A percentile compares a stretch with the other conserved stretches of the same genome.
These are phyloP conservation scores for Macquaria ambigua DNA, from an alignment of 2,113 vertebrate species.

Conservation along the genomic window DNA sequence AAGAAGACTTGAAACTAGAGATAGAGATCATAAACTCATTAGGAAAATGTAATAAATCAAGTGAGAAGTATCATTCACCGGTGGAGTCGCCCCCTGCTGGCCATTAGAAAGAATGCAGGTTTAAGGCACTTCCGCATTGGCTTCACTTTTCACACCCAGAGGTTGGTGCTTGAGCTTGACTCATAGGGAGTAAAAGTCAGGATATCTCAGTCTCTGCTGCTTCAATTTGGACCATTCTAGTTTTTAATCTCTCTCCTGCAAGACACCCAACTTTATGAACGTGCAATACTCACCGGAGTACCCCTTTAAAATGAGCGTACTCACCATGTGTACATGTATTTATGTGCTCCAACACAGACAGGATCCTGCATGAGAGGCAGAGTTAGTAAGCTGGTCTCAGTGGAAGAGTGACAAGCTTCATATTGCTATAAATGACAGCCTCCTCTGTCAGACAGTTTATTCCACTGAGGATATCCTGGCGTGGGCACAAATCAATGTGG, in stretches of 20 bases:
- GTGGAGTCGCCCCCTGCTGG: too few species aligned
- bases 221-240: background rate
- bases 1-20: too few species aligned
- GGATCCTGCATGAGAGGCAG: background rate
- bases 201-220: too few species aligned
- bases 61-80: too few species aligned
- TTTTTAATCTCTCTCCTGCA: background rate
- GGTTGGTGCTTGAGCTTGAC: background rate
- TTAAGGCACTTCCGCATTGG: too few species aligned
- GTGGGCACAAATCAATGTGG: slow-evolving; percentile 47
- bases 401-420: slow-evolving; percentile 31
- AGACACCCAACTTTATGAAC: background rate
- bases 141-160: too few species aligned
- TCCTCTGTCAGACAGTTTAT: slow-evolving; percentile 24
- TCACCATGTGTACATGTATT: background rate
- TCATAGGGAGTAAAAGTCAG: background rate
- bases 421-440: slow-evolving; percentile 17
- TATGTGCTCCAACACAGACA: background rate
- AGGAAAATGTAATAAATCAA: too few species aligned
- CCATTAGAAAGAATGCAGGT: too few species aligned
- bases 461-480: slow-evolving; percentile 33
- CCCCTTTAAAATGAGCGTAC: background rate
- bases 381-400: background rate
- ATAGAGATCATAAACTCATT: too few species aligned
- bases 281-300: background rate